Base-by-base conservation (phyloP, 2,797 vertebrate species). In the Alosa sapidissima region DNA sequence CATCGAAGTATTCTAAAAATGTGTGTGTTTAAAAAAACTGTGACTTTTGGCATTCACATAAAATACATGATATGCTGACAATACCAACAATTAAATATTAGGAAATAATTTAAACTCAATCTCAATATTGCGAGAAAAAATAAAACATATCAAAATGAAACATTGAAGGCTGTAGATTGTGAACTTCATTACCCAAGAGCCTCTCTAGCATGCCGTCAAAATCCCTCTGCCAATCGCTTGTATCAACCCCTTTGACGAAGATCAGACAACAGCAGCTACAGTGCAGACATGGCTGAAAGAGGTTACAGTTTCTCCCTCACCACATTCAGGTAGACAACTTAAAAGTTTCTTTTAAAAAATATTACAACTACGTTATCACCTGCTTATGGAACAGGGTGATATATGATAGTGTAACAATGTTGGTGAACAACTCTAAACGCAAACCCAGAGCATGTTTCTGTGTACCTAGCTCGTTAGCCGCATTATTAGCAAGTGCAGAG, bases 231-330 rank as follows among this genome's bases (percentile, higher is more conserved):
- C 90, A 90, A 90, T 90, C 84, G 85, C 48, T 82, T 85, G 21
- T 68, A 68, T 82, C 65, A 75, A 84, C n/a, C 54, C 45, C 16
- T 14, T 24, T 84, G 55, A 54, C 87, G 88, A 85, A 84, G 86
- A 21, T 14, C 68, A 81, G 75, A 58, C 82, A 88, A 83, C 89
- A 83, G 97, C 96, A 83, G 97, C 96, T 65, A 65, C 60, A 75
- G 36, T 21, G 55, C 41, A 75, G 68, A 75, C 85, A 99, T 99
- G 98, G 97, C 98, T 94, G 98, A 99, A 88, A 96, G 97, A 5
- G 97, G 98, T 0, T 99, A 99, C 88, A 99, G 97, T 92, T 99
- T 99, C 89, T 99, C 98, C 5, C 96, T 99, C 86, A 99, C 98
- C 83, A 99, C 97, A 9, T 99, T 99, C 93, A 99, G 98, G 98